Conservation (phyloP, 2,113 vertebrate genomes). For the Seriola dumerili region DNA sequence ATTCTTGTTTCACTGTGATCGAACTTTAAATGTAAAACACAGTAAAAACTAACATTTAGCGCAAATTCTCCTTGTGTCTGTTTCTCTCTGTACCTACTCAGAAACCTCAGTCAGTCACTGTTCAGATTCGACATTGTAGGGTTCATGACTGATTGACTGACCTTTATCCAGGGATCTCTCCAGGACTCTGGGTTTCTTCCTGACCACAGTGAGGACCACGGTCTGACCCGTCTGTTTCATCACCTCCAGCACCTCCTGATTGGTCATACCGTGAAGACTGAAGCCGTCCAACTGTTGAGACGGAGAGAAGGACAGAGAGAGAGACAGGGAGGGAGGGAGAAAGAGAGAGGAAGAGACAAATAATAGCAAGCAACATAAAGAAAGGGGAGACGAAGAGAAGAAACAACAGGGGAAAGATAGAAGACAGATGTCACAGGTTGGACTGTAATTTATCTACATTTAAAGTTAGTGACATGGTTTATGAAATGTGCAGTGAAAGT, state of each 20-base stretch:
- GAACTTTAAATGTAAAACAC: background rate
- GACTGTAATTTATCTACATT: background rate
- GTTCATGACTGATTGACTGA: background rate
- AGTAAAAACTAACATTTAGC: too few relatives aligned
- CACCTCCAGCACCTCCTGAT: constrained; percentile 92
- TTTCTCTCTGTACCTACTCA: too few relatives aligned
- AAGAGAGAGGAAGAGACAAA: background rate
- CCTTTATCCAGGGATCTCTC: constrained; percentile 86
- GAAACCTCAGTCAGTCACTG: too few relatives aligned
- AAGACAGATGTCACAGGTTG: too few relatives aligned
- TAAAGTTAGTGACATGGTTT: too few relatives aligned
- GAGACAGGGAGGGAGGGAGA: background rate
- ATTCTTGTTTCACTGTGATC: background rate
- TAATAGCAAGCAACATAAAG: background rate
- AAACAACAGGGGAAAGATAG: background rate
- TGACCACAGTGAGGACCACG: constrained; percentile 89
- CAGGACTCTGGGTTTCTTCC: constrained; percentile 78
- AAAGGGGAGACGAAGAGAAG: background rate
- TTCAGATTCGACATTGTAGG: too few relatives aligned
- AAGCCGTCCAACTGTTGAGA: constrained; percentile 89
- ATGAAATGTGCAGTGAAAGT: too few relatives aligned
- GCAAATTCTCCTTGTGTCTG: too few relatives aligned
- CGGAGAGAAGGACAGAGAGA: background rate
- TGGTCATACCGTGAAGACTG: constrained; percentile 91
- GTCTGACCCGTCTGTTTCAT: constrained; percentile 88